phyloP scores from a whole-genome alignment of 2,113 vertebrate species.

The Pteruthius melanotis region DNA sequence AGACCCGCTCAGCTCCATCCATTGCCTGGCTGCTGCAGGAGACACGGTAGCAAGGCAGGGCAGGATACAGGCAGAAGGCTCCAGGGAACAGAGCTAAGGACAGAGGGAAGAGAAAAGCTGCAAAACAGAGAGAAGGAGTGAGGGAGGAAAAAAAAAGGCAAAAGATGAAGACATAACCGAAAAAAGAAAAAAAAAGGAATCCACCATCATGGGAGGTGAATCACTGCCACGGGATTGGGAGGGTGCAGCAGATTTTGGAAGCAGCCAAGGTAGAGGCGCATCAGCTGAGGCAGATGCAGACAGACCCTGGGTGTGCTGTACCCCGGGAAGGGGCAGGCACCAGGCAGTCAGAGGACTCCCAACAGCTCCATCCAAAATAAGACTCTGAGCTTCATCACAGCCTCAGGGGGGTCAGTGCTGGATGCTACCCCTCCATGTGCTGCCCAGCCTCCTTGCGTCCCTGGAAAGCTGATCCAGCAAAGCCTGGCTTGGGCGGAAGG shows the following conservation, averaged over 20 bases:
- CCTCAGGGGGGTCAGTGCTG: background rate
- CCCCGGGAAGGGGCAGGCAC: rapidly evolving
- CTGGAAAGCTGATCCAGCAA: background rate
- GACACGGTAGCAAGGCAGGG: background rate
- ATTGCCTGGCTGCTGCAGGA: background rate
- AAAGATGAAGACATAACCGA: background rate
- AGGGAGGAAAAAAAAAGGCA: background rate
- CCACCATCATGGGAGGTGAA: background rate
- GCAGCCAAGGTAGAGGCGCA: background rate
- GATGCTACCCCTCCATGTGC: rapidly evolving
- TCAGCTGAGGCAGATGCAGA: background rate
- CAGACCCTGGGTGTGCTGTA: background rate
- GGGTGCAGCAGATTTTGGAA: background rate
- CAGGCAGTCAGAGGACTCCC: background rate
- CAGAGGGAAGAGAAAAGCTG: background rate
- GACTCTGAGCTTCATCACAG: background rate
- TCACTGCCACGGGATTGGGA: background rate
- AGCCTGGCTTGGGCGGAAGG: background rate
- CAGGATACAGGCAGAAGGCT: background rate
- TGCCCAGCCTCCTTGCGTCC: background rate
- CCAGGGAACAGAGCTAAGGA: background rate
- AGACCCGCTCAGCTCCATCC: background rate
- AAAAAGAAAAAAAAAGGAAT: background rate
- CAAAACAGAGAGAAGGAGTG: background rate
- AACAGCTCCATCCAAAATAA: background rate